Evolutionary conservation across 2,888 invertebrate genomes (phyloP).

Genomic region (Himalopsyche kuldschensis): DNA sequence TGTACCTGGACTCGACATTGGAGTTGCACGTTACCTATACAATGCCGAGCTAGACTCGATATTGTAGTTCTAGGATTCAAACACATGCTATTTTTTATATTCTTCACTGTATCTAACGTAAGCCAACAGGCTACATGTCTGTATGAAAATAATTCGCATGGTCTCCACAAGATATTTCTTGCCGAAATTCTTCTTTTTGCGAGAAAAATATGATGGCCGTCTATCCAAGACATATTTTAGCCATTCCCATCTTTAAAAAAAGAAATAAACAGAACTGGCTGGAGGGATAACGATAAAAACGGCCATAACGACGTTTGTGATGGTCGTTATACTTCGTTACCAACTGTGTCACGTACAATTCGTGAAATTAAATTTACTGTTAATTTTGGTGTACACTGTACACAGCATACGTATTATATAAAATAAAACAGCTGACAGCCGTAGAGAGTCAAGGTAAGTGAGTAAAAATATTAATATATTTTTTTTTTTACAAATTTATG

Average conservation of each 20-base stretch:
- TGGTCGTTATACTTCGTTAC: slow-evolving; percentile 23
- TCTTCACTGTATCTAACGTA: too few relatives aligned
- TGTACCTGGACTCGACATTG: too few relatives aligned
- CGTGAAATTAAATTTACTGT: slow-evolving; percentile 16
- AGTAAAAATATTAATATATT: too few relatives aligned
- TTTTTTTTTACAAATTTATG: too few relatives aligned
- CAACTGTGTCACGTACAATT: slow-evolving; percentile 9
- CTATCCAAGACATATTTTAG: slow-evolving; percentile 7
- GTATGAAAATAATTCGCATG: background rate
- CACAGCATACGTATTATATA: background rate
- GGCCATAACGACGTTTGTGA: slow-evolving; percentile 12
- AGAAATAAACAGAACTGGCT: slow-evolving; percentile 11
- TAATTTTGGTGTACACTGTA: slow-evolving; percentile 5
- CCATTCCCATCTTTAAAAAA: slow-evolving; percentile 1
- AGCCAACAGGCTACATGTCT: too few relatives aligned
- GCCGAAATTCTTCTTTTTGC: background rate
- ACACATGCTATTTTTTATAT: too few relatives aligned
- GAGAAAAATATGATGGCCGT: slow-evolving; percentile 16
- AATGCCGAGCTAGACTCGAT: too few relatives aligned
- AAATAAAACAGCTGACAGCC: background rate
- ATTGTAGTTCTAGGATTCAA: too few relatives aligned
- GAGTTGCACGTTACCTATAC: too few relatives aligned
- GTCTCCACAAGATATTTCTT: background rate
- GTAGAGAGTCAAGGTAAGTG: background rate
- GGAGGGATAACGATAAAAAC: slow-evolving; percentile 16